Evolutionary conservation across 1,140 invertebrate genomes (phyloP), one percentile per base, ranked within the genome.

Genomic region (Pantala flavescens): DNA sequence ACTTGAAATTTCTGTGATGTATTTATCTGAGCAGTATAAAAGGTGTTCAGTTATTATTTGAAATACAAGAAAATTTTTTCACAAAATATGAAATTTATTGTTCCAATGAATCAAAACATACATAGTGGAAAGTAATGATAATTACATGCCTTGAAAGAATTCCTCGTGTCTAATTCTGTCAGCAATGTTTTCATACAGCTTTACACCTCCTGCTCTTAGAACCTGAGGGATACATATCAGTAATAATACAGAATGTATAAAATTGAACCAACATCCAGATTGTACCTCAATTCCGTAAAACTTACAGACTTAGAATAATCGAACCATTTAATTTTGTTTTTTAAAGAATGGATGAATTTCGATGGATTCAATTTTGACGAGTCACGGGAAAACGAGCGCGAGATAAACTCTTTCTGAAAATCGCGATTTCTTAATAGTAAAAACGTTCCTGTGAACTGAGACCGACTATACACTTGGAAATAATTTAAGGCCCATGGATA

Each of bases 131-230:
- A n/a, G n/a, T n/a, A n/a, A n/a, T n/a, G n/a, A n/a, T n/a, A n/a
- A n/a, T n/a, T n/a, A n/a, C n/a, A 36, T 36, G 79, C 78, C 7
- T 75, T 78, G 72, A 74, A 78, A 79, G 71, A 79, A 79, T n/a
- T 77, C 74, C 23, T 72, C 70, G 73, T 77, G 77, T 70, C 77
- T 43, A 7, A 79, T 42, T 74, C 78, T 76, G 72, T 79, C 78
- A 0, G 74, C 77, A 49, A 77, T 43, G 70, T 78, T 79, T 55
- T 76, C 72, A 43, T 76, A 78, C 71, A 78, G 72, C 5, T 76
- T 55, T 72, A 75, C 73, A 2, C 76, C 77, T 23, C n/a, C 16
- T 42, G 19, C 21, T 36, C 19, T 43, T 11, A 77, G 71, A 2
- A 49, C n/a, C 77, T 77, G 76, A 23, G 12, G n/a, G 12, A 63